Evolutionary conservation across 2,888 invertebrate species (phyloP).

Genomic region (Metacarcinus magister): DNA sequence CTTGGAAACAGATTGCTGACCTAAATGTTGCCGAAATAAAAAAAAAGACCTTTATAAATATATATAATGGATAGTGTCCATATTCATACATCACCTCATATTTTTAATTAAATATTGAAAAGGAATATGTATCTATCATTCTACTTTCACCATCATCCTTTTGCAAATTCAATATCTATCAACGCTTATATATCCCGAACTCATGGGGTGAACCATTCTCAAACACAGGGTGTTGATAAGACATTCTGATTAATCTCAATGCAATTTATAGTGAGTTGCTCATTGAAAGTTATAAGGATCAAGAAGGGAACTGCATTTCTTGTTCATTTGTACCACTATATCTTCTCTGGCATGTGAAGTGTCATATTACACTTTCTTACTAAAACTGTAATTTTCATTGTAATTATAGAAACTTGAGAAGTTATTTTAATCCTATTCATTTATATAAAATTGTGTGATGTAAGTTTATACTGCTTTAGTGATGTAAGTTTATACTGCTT

Average conservation of each 20-base stretch:
- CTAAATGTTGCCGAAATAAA: not conserved
- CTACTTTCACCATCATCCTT: slow-evolving; percentile 86
- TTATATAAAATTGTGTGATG: slow-evolving; percentile 74
- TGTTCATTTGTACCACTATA: slow-evolving; percentile 46
- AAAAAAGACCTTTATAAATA: not conserved
- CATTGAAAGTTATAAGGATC: slow-evolving; percentile 22
- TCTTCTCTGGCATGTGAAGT: slow-evolving; percentile 74
- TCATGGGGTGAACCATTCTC: slow-evolving; percentile 57
- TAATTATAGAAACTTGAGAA: slow-evolving; percentile 67
- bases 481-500: slow-evolving; percentile 76
- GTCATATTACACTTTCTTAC: slow-evolving; percentile 72
- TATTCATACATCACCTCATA: not conserved
- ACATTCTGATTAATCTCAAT: not conserved
- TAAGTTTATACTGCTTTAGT: slow-evolving; percentile 76
- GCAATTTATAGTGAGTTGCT: not conserved
- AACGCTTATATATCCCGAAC: slow-evolving; percentile 37
- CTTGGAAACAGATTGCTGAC: not conserved
- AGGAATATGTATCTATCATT: slow-evolving; percentile 30
- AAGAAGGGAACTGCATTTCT: slow-evolving; percentile 39
- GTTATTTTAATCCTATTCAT: slow-evolving; percentile 69
- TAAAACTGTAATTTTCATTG: slow-evolving; percentile 69
- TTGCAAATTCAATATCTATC: not conserved
- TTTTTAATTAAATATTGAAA: not conserved
- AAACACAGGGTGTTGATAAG: not conserved
- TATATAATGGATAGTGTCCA: not conserved